Conservation (phyloP, 2,797 vertebrate species). For the Cephalopachus bancanus region DNA sequence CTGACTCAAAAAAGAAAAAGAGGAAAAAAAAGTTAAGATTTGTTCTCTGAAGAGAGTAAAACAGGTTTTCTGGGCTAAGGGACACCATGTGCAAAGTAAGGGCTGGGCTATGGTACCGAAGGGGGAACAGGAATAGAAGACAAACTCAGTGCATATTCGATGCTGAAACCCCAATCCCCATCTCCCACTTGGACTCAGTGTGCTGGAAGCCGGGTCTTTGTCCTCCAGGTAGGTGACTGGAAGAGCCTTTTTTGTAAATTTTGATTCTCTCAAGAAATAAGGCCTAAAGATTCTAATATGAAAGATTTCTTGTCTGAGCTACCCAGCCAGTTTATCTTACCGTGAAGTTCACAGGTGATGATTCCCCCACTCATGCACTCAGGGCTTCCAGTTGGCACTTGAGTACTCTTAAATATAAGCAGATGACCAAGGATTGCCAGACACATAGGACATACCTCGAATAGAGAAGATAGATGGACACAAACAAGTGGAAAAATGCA, state of each 20-base stretch:
- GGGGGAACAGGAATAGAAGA: background rate
- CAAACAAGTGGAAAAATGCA: background rate
- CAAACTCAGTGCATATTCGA: background rate
- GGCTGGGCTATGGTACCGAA: background rate
- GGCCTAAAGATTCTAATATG: background rate
- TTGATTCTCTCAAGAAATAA: background rate
- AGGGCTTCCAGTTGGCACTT: background rate
- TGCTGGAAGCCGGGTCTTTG: background rate
- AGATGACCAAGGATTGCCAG: background rate
- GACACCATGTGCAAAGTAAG: background rate
- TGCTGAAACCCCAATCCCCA: background rate
- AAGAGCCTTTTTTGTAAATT: background rate
- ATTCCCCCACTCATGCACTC: background rate
- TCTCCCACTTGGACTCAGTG: background rate
- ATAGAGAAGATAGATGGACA: background rate
- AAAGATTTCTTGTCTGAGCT: background rate
- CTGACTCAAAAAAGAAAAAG: too few species aligned
- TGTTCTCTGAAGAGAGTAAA: slow-evolving; percentile 31
- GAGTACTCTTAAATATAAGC: background rate
- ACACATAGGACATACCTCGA: background rate
- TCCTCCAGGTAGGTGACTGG: background rate
- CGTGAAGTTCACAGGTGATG: background rate
- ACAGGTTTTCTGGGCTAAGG: background rate
- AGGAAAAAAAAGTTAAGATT: background rate
- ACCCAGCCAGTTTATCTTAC: background rate